A percentile compares a stretch with the other conserved stretches of the same genome.
phyloP scores from a whole-genome alignment of 2,113 vertebrate genomes.

The Gymnogyps californianus region DNA sequence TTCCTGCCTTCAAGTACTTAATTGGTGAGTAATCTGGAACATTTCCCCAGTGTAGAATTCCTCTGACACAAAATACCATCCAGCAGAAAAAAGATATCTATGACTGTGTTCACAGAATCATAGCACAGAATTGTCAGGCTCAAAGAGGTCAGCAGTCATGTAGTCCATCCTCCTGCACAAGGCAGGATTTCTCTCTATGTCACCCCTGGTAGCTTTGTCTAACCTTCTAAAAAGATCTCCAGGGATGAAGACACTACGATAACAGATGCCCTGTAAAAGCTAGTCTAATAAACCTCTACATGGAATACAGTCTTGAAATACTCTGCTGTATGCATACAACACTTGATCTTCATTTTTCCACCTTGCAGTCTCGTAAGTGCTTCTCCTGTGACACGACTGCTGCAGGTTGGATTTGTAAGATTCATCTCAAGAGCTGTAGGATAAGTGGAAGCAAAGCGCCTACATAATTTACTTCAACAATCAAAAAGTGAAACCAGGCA shows the following conservation, averaged over 20 bases:
- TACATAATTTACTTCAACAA: not conserved
- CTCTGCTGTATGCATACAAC: not conserved
- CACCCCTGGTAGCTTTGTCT: not conserved
- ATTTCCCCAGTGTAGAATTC: not conserved
- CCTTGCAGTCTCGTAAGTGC: not conserved
- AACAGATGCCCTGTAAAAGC: not conserved
- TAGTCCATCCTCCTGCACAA: not conserved
- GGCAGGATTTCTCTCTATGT: not conserved
- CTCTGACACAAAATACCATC: not conserved
- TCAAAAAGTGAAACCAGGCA: not conserved
- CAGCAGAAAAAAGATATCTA: not conserved
- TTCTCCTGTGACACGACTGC: not conserved
- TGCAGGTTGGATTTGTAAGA: not conserved
- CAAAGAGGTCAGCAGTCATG: not conserved
- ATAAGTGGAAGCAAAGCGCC: not conserved
- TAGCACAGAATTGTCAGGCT: not conserved
- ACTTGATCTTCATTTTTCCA: not conserved
- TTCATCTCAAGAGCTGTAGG: not conserved
- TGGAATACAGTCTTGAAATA: not conserved
- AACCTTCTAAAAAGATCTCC: not conserved
- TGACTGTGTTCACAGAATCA: not conserved
- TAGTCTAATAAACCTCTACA: not conserved
- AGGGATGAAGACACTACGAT: not conserved
- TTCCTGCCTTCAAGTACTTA: slow-evolving; percentile 91
- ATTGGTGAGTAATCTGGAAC: slow-evolving; percentile 72